phyloP scores from a whole-genome alignment of 2,888 invertebrate species.

The Metopia argyrocephala region DNA sequence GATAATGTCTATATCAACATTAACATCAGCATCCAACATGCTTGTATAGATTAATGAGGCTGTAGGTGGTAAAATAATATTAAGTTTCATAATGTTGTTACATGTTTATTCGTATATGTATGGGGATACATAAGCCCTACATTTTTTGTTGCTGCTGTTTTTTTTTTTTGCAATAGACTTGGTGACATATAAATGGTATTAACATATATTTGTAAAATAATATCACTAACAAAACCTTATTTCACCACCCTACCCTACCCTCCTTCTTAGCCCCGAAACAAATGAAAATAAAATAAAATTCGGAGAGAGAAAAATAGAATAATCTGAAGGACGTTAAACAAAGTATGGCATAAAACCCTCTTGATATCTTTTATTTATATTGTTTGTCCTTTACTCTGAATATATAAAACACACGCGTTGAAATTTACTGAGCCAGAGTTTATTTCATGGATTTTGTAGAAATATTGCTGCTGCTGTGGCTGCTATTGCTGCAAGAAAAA shows the following conservation, averaged over 20 bases:
- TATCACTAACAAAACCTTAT: too few relatives aligned
- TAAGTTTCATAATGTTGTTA: slow-evolving; percentile 44
- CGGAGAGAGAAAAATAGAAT: not conserved
- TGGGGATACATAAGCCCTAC: not conserved
- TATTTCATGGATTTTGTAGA: too few relatives aligned
- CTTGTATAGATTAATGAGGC: slow-evolving; percentile 49
- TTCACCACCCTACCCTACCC: not conserved
- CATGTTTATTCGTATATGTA: not conserved
- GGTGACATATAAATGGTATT: slow-evolving; percentile 52
- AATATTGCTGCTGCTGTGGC: too few relatives aligned
- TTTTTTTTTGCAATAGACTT: not conserved
- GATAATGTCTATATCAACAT: slow-evolving; percentile 48
- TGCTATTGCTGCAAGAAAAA: too few relatives aligned
- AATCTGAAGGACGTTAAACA: slow-evolving; percentile 6
- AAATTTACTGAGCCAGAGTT: not conserved
- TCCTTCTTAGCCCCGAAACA: not conserved
- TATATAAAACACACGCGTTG: not conserved
- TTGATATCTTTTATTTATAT: slow-evolving; percentile 7
- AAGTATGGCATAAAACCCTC: slow-evolving; percentile 4
- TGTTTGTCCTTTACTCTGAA: not conserved
- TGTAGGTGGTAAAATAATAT: slow-evolving; percentile 25
- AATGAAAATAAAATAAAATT: slow-evolving; percentile 2
- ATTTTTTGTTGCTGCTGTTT: not conserved
- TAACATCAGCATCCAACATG: too few relatives aligned
- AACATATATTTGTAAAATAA: slow-evolving; percentile 47